Evolutionary conservation across 2,888 invertebrate genomes (phyloP), one percentile per base, ranked within the genome.

Genomic region (Rosalia funebris): DNA sequence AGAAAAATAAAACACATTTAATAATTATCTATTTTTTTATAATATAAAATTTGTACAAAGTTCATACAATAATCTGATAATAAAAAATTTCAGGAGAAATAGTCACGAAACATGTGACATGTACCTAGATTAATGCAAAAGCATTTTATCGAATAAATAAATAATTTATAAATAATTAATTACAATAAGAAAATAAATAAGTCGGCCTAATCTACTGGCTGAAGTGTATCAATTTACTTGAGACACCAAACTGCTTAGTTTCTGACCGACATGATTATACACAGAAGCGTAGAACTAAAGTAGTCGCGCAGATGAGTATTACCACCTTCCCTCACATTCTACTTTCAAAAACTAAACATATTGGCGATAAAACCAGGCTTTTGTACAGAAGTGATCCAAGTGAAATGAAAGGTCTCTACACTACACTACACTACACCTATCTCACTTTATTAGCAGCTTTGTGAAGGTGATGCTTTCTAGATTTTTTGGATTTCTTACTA

Each of bases 121-220:
- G 76, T 81, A 81, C 81, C 81, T 81, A 81, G 81, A 75, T 70
- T 75, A 79, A 79, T 79, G 79, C 80, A 71, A 65, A 70, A 73
- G 77, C 75, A 75, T 75, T 71, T 58, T 16, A 63, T 64, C 67
- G 72, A 75, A 71, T 75, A 73, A 85, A 85, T 84, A 84, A 84
- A 85, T 84, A 85, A 85, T 84, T 85, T 80, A 85, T 73, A 72
- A 71, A 61, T 72, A 71, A 65, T 70, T n/a, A 57, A 60, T 60
- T 62, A 84, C 84, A 83, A 83, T 82, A 84, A 83, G 42, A 39
- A 83, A 62, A 59, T 59, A 68, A 63, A 62, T 66, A 64, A 42
- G 42, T 10, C 36, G 36, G 11, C 34, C 48, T 48, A 50, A 15
- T 15, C 60, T 63, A 64, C 62, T 54, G 54, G 62, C 66, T 66